Conservation (phyloP, 2,797 vertebrate species). For the Sparidentex hasta region DNA sequence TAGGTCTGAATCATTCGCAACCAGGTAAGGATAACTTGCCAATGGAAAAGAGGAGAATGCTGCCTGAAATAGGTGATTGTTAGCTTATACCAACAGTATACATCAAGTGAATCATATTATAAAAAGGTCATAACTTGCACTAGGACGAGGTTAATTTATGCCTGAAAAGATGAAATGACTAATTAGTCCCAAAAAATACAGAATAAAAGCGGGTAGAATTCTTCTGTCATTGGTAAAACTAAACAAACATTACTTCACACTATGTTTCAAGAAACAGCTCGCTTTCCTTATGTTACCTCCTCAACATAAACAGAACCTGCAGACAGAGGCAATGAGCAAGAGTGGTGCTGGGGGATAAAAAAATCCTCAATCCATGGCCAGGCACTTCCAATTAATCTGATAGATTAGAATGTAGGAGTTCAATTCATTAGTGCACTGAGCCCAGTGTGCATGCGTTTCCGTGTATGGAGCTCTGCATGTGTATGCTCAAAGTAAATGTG, state of each 20-base stretch:
- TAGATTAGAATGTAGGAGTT: slow-evolving; percentile 79
- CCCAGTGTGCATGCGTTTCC: slow-evolving; percentile 23
- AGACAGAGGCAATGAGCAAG: slow-evolving; percentile 52
- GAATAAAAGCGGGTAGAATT: neutral
- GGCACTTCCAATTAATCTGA: slow-evolving; percentile 86
- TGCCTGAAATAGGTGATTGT: too few species aligned
- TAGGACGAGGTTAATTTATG: neutral
- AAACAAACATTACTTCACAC: slow-evolving; percentile 11
- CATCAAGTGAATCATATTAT: too few species aligned
- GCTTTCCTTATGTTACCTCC: slow-evolving; percentile 38
- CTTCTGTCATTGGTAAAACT: slow-evolving; percentile 18
- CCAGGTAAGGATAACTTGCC: too few species aligned
- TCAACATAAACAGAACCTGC: slow-evolving; percentile 65
- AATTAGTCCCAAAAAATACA: neutral
- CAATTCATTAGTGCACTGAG: slow-evolving; percentile 76
- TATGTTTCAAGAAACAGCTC: slow-evolving; percentile 19
- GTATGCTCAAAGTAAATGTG: slow-evolving; percentile 45
- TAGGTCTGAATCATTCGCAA: too few species aligned
- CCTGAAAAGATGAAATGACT: neutral
- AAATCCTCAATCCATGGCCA: slow-evolving; percentile 74
- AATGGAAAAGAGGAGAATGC: too few species aligned
- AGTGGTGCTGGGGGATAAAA: slow-evolving; percentile 65
- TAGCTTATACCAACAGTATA: too few species aligned
- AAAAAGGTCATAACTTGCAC: neutral
- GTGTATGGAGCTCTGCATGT: slow-evolving; percentile 40